A percentile compares a stretch with the other conserved stretches of the same genome.
These are phyloP conservation scores for Drosophila asahinai DNA, from an alignment of 1,140 invertebrate genomes.

Conservation along the genomic window DNA sequence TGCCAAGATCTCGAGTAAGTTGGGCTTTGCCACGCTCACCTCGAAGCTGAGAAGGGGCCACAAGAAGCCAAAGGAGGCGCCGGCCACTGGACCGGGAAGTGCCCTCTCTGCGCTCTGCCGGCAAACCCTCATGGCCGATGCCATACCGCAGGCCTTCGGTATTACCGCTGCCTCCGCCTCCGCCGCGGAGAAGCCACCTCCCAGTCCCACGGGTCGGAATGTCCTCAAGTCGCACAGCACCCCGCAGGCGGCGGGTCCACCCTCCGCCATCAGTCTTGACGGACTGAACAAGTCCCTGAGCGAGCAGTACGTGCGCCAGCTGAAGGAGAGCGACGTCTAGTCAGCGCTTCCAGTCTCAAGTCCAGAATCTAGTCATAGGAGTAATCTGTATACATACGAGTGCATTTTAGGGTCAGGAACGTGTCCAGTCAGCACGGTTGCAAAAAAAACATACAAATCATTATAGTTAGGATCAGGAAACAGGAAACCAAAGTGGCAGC, in stretches of 20 bases:
- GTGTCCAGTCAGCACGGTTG: background rate
- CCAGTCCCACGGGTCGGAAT: slow-evolving; percentile 56
- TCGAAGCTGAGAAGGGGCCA: slow-evolving; percentile 87
- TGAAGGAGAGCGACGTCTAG: slow-evolving; percentile 81
- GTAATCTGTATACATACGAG: slow-evolving; percentile 1
- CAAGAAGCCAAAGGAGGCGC: slow-evolving; percentile 67
- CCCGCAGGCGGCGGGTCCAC: slow-evolving; percentile 58
- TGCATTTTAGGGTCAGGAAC: slow-evolving; percentile 23
- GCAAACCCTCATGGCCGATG: slow-evolving; percentile 72
- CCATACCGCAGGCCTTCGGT: slow-evolving; percentile 57
- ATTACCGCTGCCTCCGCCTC: background rate
- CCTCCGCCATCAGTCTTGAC: slow-evolving; percentile 22
- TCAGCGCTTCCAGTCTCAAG: slow-evolving; percentile 43
- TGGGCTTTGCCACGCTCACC: slow-evolving; percentile 88
- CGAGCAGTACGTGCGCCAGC: slow-evolving; percentile 78
- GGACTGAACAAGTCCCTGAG: slow-evolving; percentile 75
- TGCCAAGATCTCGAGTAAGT: slow-evolving; percentile 84
- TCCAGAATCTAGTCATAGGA: slow-evolving; percentile 66
- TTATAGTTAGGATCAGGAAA: background rate
- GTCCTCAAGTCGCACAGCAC: slow-evolving; percentile 78
- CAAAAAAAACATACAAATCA: background rate
- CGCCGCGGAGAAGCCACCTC: slow-evolving; percentile 41
- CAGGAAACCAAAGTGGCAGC: background rate
- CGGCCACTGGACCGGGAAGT: slow-evolving; percentile 36
- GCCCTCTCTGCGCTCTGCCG: slow-evolving; percentile 73